A percentile compares a stretch with the other conserved stretches of the same genome.
These are phyloP conservation scores for Aphrophora alni DNA, from an alignment of 2,888 invertebrate species.

Conservation along the genomic window DNA sequence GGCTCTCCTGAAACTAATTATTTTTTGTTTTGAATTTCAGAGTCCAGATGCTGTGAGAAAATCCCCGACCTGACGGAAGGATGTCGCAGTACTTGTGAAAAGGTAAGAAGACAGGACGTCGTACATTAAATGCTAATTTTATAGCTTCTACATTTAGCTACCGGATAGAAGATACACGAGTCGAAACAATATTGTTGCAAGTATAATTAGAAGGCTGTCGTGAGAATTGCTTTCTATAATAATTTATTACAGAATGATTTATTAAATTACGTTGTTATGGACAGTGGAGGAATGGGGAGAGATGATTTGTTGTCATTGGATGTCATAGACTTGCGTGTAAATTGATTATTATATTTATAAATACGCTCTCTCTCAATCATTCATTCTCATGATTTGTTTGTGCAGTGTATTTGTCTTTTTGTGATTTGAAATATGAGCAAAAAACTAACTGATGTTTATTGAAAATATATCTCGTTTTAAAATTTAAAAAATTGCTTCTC, in stretches of 20 bases:
- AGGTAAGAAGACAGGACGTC: background rate
- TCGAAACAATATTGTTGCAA: background rate
- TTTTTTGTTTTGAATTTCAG: no score
- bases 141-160: background rate
- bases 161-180: background rate
- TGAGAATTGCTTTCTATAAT: background rate
- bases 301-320: background rate
- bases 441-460: no score
- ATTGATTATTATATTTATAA: no score
- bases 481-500: no score
- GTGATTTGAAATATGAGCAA: no score
- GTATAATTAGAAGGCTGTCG: background rate
- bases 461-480: no score
- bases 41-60: background rate
- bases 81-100: background rate
- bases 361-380: no score
- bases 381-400: no score
- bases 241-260: background rate
- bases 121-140: background rate
- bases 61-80: conserved; percentile 1
- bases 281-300: background rate
- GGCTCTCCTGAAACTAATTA: no score
- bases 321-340: no score
- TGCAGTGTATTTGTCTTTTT: no score
- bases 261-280: background rate